These are phyloP conservation scores for Planiliza haematocheilus DNA, from an alignment of 2,113 vertebrate genomes.

Conservation along the genomic window DNA sequence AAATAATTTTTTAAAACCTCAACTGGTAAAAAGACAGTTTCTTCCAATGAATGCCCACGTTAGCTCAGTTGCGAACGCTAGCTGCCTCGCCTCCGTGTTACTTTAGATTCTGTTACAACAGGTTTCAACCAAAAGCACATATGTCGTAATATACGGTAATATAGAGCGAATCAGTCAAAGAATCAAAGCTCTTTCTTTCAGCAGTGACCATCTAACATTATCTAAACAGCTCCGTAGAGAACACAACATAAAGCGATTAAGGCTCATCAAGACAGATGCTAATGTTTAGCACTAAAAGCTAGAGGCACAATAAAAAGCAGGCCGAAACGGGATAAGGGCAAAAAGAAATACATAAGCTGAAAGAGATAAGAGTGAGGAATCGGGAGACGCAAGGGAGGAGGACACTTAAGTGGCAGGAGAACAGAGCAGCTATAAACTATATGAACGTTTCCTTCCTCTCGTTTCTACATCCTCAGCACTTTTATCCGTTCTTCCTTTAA, in stretches of 20 bases:
- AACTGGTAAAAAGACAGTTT: too few species aligned
- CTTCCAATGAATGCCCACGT: too few species aligned
- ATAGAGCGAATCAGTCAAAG: too few species aligned
- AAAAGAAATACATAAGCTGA: not conserved
- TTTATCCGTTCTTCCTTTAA: not conserved
- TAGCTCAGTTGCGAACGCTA: too few species aligned
- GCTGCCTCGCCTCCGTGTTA: too few species aligned
- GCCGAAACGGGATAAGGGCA: slow-evolving; percentile 21
- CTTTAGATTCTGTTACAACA: too few species aligned
- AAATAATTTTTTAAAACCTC: too few species aligned
- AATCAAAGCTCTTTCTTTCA: too few species aligned
- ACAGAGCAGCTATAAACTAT: slow-evolving; percentile 22
- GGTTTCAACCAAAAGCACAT: too few species aligned
- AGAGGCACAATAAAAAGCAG: not conserved
- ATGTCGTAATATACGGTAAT: too few species aligned
- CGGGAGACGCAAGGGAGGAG: not conserved
- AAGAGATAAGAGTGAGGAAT: slow-evolving; percentile 34
- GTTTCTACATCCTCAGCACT: slow-evolving; percentile 4
- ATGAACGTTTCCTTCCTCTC: slow-evolving; percentile 5
- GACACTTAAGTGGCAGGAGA: not conserved
- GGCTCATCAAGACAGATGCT: not conserved
- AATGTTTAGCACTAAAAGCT: slow-evolving; percentile 32
- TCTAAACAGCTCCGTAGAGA: slow-evolving; percentile 1
- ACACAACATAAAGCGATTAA: slow-evolving; percentile 11
- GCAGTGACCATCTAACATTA: slow-evolving; percentile 8